Evolutionary conservation across 92 coral and sea anemone species (phyloP).

Genomic region (Palythoa caribaeorum): DNA sequence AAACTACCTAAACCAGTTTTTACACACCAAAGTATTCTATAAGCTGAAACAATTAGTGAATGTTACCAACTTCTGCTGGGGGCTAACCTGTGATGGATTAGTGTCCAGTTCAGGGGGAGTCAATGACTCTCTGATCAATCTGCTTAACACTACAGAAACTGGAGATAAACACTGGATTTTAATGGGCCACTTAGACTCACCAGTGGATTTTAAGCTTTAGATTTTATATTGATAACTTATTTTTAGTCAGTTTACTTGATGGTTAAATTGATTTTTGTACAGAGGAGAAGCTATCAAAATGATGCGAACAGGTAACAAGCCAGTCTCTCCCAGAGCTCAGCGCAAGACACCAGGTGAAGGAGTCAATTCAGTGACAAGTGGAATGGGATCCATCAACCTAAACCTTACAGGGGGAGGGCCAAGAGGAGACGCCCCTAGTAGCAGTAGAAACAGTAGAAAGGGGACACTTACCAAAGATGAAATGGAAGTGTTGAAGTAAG

Average conservation of each 20-base stretch:
- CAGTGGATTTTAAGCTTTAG: not conserved
- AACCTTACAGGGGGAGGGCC: slow-evolving; percentile 33
- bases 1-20: too few species aligned
- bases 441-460: slow-evolving; percentile 51
- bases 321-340: slow-evolving; percentile 12
- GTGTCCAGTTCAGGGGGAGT: too few species aligned
- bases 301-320: slow-evolving; percentile 28
- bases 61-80: too few species aligned
- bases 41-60: too few species aligned
- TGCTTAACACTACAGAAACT: too few species aligned
- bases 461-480: slow-evolving; percentile 81
- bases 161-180: too few species aligned
- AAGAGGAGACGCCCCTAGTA: slow-evolving; percentile 29
- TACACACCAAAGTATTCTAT: too few species aligned
- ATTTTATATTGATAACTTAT: not conserved
- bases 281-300: slow-evolving; percentile 90
- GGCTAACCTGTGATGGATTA: too few species aligned
- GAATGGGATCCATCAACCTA: slow-evolving; percentile 58
- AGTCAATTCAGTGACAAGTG: slow-evolving; percentile 54
- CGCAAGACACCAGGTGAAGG: slow-evolving; percentile 26
- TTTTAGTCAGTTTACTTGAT: too few species aligned
- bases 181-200: not conserved
- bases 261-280: not conserved
- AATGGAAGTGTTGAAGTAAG: slow-evolving; percentile 90
- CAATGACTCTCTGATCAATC: too few species aligned